Base-by-base conservation (phyloP, 2,888 invertebrate genomes). In the Caenorhabditis sp. region DNA sequence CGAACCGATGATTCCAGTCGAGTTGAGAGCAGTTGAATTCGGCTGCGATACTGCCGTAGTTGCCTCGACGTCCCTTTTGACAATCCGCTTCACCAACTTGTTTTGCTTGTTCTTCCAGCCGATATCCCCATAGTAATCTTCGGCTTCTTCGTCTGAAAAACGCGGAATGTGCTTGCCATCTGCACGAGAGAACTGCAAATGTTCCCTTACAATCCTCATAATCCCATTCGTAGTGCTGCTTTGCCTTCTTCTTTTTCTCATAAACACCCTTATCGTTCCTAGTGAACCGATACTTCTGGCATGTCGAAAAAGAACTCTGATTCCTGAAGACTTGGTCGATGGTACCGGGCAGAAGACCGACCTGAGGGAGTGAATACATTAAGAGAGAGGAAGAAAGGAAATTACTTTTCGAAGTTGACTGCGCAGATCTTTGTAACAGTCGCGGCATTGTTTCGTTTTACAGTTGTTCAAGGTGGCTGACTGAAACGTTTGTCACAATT, bases 251-350 rank as follows among this genome's bases (percentile, higher is more conserved):
- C 18, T 74, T 79, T 24, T 82, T 83, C 51, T 85, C 82, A 69
- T 85, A 85, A 56, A 80, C 68, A 53, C 85, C 85, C 32, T 85
- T 72, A 58, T 85, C 85, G n/a, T 82, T 71, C 24, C 80, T 65
- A 26, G 80, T 62, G 60, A 85, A 85, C 24, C 81, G 44, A 47
- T 85, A 85, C 55, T 85, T 85, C n/a, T 80, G 68, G 28, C 85
- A 85, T 8, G 74, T 85, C 40, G 79, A 72, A 51, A 82, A 69
- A 56, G 83, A 82, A 9, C 53, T 26, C 28, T 83, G 81, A 9
- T 74, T 58, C 35, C 44, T 22, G 24, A 85, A 74, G 15, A 79
- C 78, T 50, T 85, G 68, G 18, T 80, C 70, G 18, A 83, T 74
- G 9, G 80, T 70, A 5, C 71, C 40, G 1, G 82, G 83, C 0